Evolutionary conservation across 2,888 invertebrate genomes (phyloP).

Genomic region (Timema podura): DNA sequence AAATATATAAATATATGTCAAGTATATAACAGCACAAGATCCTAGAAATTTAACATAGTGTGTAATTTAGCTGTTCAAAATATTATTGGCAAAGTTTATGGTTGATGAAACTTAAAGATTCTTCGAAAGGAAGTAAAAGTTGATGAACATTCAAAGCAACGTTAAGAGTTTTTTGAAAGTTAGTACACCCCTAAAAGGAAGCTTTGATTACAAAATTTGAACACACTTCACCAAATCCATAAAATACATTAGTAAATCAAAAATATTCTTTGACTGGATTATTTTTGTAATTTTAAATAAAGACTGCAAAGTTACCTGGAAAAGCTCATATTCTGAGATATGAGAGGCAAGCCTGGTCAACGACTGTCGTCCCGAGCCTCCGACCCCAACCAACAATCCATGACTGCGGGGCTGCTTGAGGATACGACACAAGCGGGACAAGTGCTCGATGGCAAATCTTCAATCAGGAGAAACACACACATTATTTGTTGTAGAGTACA

Average conservation of each 20-base stretch:
- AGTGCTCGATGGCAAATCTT: constrained; percentile 91
- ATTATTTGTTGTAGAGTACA: too few species aligned
- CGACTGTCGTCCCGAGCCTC: constrained; percentile 91
- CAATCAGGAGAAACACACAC: constrained; percentile 19
- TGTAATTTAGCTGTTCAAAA: too few species aligned
- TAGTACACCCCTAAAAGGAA: background rate
- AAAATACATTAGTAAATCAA: background rate
- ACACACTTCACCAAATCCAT: background rate
- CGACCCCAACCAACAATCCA: constrained; percentile 84
- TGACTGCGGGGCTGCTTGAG: constrained; percentile 90
- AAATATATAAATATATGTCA: too few species aligned
- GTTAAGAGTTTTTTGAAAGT: background rate
- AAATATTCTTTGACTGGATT: too few species aligned
- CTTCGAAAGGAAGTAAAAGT: too few species aligned
- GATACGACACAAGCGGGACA: constrained; percentile 85
- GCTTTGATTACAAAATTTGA: background rate
- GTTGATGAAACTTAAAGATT: too few species aligned
- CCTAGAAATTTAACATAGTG: too few species aligned
- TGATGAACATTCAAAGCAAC: too few species aligned
- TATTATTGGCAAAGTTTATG: too few species aligned
- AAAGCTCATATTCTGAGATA: constrained; percentile 89
- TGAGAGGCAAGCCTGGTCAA: constrained; percentile 86
- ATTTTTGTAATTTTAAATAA: too few species aligned
- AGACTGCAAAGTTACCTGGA: constrained; percentile 50
- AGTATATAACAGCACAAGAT: too few species aligned